These are phyloP conservation scores for Heterotis niloticus DNA, from an alignment of 2,113 vertebrate species.

Conservation along the genomic window DNA sequence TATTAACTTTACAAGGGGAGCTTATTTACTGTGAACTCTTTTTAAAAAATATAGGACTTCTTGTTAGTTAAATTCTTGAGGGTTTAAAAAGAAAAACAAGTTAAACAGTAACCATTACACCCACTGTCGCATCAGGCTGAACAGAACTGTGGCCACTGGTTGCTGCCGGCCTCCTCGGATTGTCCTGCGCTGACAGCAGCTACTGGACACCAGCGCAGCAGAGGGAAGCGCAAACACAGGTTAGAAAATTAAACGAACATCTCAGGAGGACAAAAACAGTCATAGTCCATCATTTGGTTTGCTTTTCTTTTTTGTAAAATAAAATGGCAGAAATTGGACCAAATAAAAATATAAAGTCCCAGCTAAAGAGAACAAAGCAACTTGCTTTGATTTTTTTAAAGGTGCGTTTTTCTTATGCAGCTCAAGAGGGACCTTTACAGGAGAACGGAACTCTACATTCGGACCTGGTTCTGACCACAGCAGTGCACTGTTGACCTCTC, in stretches of 20 bases:
- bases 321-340: slow-evolving; percentile 49
- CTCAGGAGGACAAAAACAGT: not conserved
- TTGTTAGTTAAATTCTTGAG: not conserved
- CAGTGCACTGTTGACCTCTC: not conserved
- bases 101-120: not conserved
- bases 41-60: not conserved
- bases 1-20: not conserved
- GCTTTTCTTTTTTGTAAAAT: slow-evolving; percentile 29
- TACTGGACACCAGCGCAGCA: too few relatives aligned
- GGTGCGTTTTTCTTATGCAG: too few relatives aligned
- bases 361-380: slow-evolving; percentile 5
- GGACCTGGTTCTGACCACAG: not conserved
- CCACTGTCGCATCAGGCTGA: not conserved
- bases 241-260: too few relatives aligned
- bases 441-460: not conserved
- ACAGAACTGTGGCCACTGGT: not conserved
- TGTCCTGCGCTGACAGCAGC: not conserved
- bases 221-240: too few relatives aligned
- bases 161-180: not conserved
- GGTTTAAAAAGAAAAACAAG: not conserved
- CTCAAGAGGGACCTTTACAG: not conserved
- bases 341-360: slow-evolving; percentile 34
- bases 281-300: not conserved
- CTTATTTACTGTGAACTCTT: not conserved
- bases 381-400: not conserved